phyloP scores from a whole-genome alignment of 2,113 vertebrate genomes.

The Oncorhynchus tshawytscha region DNA sequence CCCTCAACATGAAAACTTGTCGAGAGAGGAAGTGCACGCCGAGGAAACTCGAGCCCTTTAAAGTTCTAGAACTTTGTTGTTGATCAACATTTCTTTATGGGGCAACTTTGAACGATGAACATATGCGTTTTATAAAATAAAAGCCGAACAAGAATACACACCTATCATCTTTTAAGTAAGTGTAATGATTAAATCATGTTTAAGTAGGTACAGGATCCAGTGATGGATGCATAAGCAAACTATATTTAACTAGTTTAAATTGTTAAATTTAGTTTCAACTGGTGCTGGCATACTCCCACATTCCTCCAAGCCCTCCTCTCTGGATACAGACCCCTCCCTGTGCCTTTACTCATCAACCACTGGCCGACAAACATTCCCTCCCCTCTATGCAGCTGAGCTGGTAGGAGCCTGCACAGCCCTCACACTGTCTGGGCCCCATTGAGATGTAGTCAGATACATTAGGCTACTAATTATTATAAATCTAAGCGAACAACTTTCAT shows the following conservation, averaged over 20 bases:
- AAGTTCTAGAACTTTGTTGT: background rate
- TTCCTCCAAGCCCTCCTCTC: conserved; percentile 59
- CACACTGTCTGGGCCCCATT: conserved; percentile 27
- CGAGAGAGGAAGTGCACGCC: background rate
- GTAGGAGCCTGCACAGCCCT: background rate
- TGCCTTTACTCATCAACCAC: conserved; percentile 44
- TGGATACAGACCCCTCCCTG: conserved; percentile 56
- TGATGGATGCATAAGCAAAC: background rate
- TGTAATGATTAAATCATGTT: background rate
- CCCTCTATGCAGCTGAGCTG: background rate
- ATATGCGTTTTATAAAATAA: background rate
- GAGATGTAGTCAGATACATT: background rate
- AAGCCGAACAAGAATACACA: background rate
- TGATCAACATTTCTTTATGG: background rate
- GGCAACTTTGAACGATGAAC: background rate
- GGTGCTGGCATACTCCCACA: conserved; percentile 41
- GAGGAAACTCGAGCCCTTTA: background rate
- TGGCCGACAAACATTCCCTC: conserved; percentile 33
- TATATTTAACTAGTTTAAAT: conserved; percentile 13
- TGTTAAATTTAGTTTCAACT: conserved; percentile 3
- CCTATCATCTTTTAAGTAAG: background rate
- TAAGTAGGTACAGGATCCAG: background rate
- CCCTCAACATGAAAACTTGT: background rate
- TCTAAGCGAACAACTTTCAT: background rate
- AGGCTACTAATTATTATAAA: background rate